phyloP scores from a whole-genome alignment of 2,113 vertebrate species.

The Oncorhynchus tshawytscha region DNA sequence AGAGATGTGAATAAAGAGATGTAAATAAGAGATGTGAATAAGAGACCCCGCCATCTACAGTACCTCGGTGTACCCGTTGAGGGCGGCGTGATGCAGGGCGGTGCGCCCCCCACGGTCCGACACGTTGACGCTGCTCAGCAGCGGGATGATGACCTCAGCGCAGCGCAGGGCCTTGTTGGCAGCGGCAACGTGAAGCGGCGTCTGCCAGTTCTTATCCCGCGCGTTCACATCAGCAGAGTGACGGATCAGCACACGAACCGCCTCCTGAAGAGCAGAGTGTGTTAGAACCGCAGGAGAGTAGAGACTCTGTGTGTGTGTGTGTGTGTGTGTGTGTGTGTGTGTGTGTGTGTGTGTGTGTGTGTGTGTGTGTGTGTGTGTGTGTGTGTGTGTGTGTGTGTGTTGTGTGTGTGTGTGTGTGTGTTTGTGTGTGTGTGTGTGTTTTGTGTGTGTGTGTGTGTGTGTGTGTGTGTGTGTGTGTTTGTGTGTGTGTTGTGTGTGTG shows the following conservation, averaged over 20 bases:
- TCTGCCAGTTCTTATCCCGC: conserved; percentile 90
- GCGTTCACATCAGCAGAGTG: conserved; percentile 86
- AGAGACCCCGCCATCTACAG: background rate
- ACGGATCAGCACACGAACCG: conserved; percentile 85
- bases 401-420: too few relatives aligned
- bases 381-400: too few relatives aligned
- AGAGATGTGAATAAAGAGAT: too few relatives aligned
- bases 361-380: too few relatives aligned
- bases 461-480: too few relatives aligned
- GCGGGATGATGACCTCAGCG: conserved; percentile 81
- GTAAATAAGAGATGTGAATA: too few relatives aligned
- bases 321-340: too few relatives aligned
- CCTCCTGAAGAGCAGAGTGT: conserved; percentile 68
- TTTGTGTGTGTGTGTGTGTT: too few relatives aligned
- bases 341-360: too few relatives aligned
- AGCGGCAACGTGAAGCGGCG: conserved; percentile 89
- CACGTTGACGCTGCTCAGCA: conserved; percentile 84
- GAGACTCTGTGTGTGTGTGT: too few relatives aligned
- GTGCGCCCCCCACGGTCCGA: conserved; percentile 87
- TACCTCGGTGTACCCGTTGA: conserved; percentile 88
- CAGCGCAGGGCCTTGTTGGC: conserved; percentile 88
- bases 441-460: too few relatives aligned
- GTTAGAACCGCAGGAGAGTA: background rate
- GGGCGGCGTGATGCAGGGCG: conserved; percentile 90
- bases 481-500: too few relatives aligned